Evolutionary conservation across 1,140 invertebrate species (phyloP), one percentile per base, ranked within the genome.

Genomic region (Drosophila sturtevanti): DNA sequence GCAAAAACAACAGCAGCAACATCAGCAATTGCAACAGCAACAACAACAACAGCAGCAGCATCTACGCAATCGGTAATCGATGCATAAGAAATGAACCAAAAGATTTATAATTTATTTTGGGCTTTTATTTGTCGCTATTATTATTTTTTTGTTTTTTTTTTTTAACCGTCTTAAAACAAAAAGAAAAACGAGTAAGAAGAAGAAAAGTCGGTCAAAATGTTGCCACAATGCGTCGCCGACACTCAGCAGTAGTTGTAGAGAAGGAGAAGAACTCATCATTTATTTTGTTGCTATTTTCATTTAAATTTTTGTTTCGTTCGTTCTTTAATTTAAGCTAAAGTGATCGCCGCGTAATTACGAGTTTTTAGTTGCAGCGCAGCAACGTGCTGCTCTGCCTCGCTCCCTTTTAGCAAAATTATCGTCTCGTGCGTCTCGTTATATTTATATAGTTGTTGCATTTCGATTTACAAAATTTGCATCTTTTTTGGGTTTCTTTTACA

Each of bases 31-130:
- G 27, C 65, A 68, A 31, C 56, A 70, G 24, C 67, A 74, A 27
- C 72, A 64, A 10, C 72, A 74, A 31, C 77, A 79, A 11, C 80
- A 84, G 4, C 69, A 81, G 21, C 63, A 76, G 7, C 79, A 85
- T 7, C 79, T 73, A 69, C 81, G 77, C 68, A 89, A 84, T 89
- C 77, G 85, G 85, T 89, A 89, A 89, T 89, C 85, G 85, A 89
- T 85, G 80, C 79, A 86, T 55, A 81, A 77, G 68, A 82, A 86
- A 81, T 86, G 48, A 82, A 85, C 65, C 76, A 79, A 70, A 70
- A 79, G 56, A 82, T 70, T 79, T 84, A 79, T 77, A 87, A 77
- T 84, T 87, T 87, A 89, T 89, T 89, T 77, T 68, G 64, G 77
- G 55, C 63, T 34, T 56, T 63, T 65, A 55, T 69, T 41, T 63